Base-by-base conservation (phyloP, 2,113 vertebrate species). In the Amia ocellicauda region DNA sequence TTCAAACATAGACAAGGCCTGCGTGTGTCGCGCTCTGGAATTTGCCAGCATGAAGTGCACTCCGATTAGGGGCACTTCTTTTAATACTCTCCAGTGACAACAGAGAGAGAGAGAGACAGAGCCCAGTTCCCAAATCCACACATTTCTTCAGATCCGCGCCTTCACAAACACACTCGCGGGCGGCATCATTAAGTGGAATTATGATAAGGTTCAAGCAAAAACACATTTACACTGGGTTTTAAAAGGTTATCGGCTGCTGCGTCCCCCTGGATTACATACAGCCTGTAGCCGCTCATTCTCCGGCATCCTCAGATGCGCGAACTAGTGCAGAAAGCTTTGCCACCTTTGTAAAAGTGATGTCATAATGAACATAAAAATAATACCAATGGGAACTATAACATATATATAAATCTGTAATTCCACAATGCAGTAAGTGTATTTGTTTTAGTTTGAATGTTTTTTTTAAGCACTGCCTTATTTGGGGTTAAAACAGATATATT, bases 41-140 rank as follows among this genome's bases (percentile, higher is more conserved):
- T 80, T 82, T 85, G 74, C 67, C 76, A 57, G 72, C 54, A 56
- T 85, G 73, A 85, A 85, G 84, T 88, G 85, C 82, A 65, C 58
- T n/a, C n/a, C 85, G 83, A 88, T 87, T 86, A 85, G 76, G 64
- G 70, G 57, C 78, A 75, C 79, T 83, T 83, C 70, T 83, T 79
- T 77, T 73, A 74, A 73, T 77, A 75, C 75, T 83, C 78, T 78
- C 60, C 74, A 74, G 68, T 72, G 75, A 73, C 74, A 52, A 64
- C 55, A 70, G 59, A 31, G 31, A 64, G 67, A 66, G 43, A 62
- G 3, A 60, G 49, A 68, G 69, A 17, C 60, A 27, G 29, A 24
- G 55, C 17, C 67, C 57, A 47, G 68, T 59, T 64, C 63, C 58
- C 58, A 71, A 74, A 74, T 69, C 77, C 61, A 56, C 63, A 69